Evolutionary conservation across 2,113 vertebrate genomes (phyloP).

Genomic region (Callipepla squamata): DNA sequence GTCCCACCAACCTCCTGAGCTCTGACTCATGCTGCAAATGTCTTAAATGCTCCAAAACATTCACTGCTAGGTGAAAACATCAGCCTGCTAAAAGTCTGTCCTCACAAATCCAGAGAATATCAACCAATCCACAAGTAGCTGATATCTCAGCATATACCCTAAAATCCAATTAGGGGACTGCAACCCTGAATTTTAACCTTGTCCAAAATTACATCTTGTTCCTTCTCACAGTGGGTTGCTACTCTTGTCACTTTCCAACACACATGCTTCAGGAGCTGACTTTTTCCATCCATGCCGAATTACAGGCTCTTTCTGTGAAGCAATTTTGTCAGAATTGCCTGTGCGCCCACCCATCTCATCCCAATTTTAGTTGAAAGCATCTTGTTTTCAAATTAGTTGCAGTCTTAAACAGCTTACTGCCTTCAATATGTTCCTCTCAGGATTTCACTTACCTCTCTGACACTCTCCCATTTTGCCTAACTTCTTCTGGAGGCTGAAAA

Average conservation of each 20-base stretch:
- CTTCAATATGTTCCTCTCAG: slow-evolving; percentile 33
- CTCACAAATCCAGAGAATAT: slow-evolving; percentile 10
- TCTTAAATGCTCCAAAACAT: background rate
- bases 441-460: slow-evolving; percentile 17
- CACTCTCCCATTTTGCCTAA: slow-evolving; percentile 35
- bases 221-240: background rate
- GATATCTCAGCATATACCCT: slow-evolving; percentile 41
- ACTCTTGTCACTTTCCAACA: background rate
- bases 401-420: slow-evolving; percentile 51
- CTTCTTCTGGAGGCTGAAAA: slow-evolving; percentile 16
- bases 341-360: slow-evolving; percentile 44
- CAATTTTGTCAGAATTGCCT: slow-evolving; percentile 56
- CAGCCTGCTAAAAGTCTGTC: background rate
- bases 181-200: slow-evolving; percentile 42
- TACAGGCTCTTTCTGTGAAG: slow-evolving; percentile 10
- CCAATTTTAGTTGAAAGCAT: slow-evolving; percentile 36
- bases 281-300: slow-evolving; percentile 27
- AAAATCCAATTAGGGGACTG: slow-evolving; percentile 57
- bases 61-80: background rate
- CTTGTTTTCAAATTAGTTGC: slow-evolving; percentile 66
- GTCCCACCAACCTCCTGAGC: background rate
- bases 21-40: background rate
- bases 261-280: background rate
- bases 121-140: background rate
- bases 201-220: slow-evolving; percentile 19